A percentile compares a stretch with the other conserved stretches of the same genome.
phyloP scores from a whole-genome alignment of 2,113 vertebrate genomes.

The Saccopteryx leptura region DNA sequence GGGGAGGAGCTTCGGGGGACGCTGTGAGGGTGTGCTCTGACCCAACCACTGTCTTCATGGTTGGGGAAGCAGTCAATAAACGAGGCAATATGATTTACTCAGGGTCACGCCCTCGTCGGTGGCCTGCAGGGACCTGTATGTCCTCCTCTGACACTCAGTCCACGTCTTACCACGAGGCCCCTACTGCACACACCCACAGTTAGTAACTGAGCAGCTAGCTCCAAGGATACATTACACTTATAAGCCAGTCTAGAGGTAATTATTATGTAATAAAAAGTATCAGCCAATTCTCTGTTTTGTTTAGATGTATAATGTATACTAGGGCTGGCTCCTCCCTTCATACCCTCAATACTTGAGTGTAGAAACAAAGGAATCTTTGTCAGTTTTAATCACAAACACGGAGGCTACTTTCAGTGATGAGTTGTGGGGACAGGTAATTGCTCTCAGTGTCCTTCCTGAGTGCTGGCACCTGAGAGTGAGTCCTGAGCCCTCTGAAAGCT shows the following conservation, averaged over 20 bases:
- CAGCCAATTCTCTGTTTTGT: not conserved
- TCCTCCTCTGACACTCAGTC: not conserved
- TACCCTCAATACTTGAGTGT: not conserved
- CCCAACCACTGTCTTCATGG: not conserved
- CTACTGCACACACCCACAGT: fast-evolving
- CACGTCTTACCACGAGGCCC: fast-evolving
- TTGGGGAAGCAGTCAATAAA: not conserved
- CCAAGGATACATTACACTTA: too few relatives aligned
- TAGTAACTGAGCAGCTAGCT: too few relatives aligned
- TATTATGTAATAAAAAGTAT: not conserved
- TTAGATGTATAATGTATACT: not conserved
- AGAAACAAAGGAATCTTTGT: not conserved
- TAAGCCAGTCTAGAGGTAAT: not conserved
- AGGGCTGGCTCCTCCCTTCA: not conserved
- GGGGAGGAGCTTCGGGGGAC: not conserved
- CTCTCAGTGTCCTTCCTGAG: not conserved
- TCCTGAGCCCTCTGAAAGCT: not conserved
- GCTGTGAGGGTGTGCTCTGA: not conserved
- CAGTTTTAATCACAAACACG: not conserved
- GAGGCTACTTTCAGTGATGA: not conserved
- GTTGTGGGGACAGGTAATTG: not conserved
- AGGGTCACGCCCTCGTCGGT: not conserved
- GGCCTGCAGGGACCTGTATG: not conserved
- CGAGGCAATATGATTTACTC: not conserved
- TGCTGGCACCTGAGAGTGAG: not conserved